Percentiles rank a stretch among this genome's conserved stretches.
These are phyloP conservation scores for Heliocidaris erythrogramma DNA, from an alignment of 35 echinoderm and acorn worm species.

Conservation along the genomic window DNA sequence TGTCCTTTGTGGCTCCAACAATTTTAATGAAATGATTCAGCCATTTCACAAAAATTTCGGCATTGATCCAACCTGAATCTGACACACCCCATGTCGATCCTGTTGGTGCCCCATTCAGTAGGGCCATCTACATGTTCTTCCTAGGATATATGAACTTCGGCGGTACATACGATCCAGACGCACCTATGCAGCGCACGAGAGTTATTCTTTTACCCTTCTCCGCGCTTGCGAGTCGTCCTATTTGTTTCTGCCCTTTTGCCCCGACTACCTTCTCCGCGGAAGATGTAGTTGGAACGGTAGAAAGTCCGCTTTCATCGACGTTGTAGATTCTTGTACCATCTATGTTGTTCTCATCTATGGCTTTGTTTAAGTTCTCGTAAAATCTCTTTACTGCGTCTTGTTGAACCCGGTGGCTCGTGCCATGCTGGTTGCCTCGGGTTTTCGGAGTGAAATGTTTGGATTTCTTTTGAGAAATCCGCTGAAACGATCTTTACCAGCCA, in stretches of 20 bases:
- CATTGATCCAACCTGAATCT: neutral
- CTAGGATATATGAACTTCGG: conserved; percentile 46
- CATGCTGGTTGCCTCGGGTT: conserved; percentile 49
- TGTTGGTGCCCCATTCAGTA: neutral
- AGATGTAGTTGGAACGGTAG: neutral
- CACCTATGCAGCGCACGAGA: conserved; percentile 17
- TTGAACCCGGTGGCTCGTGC: conserved; percentile 54
- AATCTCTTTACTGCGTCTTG: conserved; percentile 37
- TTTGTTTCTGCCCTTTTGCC: conserved; percentile 46
- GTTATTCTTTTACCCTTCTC: conserved; percentile 34
- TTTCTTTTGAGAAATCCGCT: conserved; percentile 23
- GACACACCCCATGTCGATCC: neutral
- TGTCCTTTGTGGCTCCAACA: conserved; percentile 23
- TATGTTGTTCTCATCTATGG: conserved; percentile 33
- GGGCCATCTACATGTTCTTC: neutral
- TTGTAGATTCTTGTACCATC: conserved; percentile 21
- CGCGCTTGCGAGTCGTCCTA: neutral
- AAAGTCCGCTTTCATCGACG: conserved; percentile 49
- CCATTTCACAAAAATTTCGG: neutral
- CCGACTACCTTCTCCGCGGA: neutral
- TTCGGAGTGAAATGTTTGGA: conserved; percentile 25
- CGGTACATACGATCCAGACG: conserved; percentile 3
- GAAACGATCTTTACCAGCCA: conserved; percentile 36
- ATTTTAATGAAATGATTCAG: neutral
- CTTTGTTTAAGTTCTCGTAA: conserved; percentile 43